Base-by-base conservation (phyloP, 92 coral and sea anemone genomes). In the Epizoanthus rinbou region DNA sequence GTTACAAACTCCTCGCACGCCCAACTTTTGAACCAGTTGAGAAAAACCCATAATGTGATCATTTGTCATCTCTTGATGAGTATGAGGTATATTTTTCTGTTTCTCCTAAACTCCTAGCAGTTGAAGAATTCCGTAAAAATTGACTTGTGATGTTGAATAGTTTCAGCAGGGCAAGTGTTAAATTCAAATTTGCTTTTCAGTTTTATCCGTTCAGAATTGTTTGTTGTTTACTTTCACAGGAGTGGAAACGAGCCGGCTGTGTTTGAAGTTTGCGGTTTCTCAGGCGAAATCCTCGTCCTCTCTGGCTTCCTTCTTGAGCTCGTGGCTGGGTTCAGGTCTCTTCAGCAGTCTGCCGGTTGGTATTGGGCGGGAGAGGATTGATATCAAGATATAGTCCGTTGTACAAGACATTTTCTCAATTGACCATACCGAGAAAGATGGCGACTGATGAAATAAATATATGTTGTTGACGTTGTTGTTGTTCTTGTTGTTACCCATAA, bases 231-330 rank as follows among this genome's bases (percentile, higher is more conserved):
- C 57, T 50, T 24, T 19, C n/a, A 37, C 62, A 95, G 98, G 94
- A 6, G 88, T 76, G 71, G 85, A 89, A 24, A 89, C 94, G 59
- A 71, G 86, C 41, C 85, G 85, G 39, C 82, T 86, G 31, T 90
- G 98, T 78, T 85, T 95, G 66, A 80, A 86, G 78, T 87, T 95
- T 76, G 98, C 98, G 8, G 80, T 93, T 50, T 60, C 71, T 64
- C 97, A 93, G 79, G 95, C 94, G 63, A 82, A 88, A 74, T 88
- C 94, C 35, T 93, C 96, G 2, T 88, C 95, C 28, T 89, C 91
- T 82, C 81, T 92, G 28, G 85, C 91, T 43, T 80, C 94, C 21
- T 93, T 93, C 80, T 80, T 95, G 52, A 86, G 94, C 9, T 86
- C 96, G 19, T 87, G 97, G 98, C 76, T 95, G 54, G 87, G 90